Base-by-base conservation (phyloP, 2,888 invertebrate genomes). In the Polymixis flavicincta region DNA sequence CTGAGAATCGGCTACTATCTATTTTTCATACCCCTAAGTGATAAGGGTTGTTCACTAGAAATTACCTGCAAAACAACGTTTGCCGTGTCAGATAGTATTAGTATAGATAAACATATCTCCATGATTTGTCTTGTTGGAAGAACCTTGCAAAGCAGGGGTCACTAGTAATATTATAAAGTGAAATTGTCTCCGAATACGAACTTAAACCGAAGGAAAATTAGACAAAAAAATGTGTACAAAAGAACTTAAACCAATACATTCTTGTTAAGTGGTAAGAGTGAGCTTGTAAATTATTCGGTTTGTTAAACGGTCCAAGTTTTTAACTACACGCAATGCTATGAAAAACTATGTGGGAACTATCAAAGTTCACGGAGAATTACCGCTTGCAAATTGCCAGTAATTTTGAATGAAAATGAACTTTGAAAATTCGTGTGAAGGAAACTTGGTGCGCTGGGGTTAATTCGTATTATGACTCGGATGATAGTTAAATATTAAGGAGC, bases 281-380 rank as follows among this genome's bases (percentile, higher is more conserved):
- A 82, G 69, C 79, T 71, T 84, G 80, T 87, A 87, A 89, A 88
- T 87, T 87, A 89, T 88, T 88, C 85, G 81, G 86, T 84, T 85
- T 87, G 83, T 85, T 85, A 88, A 88, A 89, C 85, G 86, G 71
- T 79, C 80, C 76, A 89, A 90, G 89, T 90, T 92, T 90, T 89
- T 88, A 91, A 91, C 91, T 90, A 87, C 85, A 90, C 88, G 89
- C 90, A 91, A 89, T 91, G 87, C 89, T 90, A 90, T 88, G 91
- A 92, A 93, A 92, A 92, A 92, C 92, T 91, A 92, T 92, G 92
- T 89, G 80, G 83, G 89, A 92, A 92, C 92, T 92, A 92, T 93
- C 90, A 92, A 93, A 93, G 89, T 93, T 93, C 79, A 82, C 82
- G 84, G 87, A 84, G 91, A 92, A 92, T 91, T 92, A 90, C 89